Percentiles rank a stretch among this genome's conserved stretches.
phyloP scores from a whole-genome alignment of 2,113 vertebrate species.

The Myodes glareolus region DNA sequence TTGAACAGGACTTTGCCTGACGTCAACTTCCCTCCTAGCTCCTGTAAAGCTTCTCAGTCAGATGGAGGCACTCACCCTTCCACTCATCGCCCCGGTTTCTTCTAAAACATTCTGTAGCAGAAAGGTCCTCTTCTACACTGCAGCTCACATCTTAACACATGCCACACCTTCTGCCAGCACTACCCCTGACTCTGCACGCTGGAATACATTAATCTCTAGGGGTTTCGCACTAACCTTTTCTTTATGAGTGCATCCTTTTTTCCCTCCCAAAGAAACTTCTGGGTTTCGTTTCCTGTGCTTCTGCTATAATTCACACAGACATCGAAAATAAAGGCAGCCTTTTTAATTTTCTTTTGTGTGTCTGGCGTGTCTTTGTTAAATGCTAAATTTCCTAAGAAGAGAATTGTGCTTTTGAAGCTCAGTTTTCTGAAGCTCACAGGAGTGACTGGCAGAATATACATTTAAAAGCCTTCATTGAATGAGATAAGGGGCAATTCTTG shows the following conservation, averaged over 20 bases:
- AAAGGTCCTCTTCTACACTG: background rate
- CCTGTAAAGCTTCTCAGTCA: background rate
- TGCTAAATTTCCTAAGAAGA: conserved; percentile 36
- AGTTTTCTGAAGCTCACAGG: background rate
- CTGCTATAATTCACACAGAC: background rate
- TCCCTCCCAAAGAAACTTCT: background rate
- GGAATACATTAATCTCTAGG: background rate
- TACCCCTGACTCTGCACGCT: rapidly evolving
- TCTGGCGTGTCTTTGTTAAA: background rate
- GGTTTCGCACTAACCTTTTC: rapidly evolving
- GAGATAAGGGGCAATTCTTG: background rate
- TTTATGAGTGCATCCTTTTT: background rate
- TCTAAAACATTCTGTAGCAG: background rate
- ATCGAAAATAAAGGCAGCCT: background rate
- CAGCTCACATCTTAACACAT: background rate
- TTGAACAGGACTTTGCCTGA: background rate
- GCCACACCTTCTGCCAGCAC: rapidly evolving
- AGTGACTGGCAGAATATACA: background rate
- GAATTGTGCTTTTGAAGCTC: background rate
- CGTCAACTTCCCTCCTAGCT: background rate
- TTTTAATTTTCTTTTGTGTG: background rate
- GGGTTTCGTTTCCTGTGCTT: background rate
- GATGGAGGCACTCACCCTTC: background rate
- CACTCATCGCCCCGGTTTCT: background rate
- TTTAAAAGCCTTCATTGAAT: background rate